Evolutionary conservation across 1,140 invertebrate species (phyloP).

Genomic region (Alviniconcha marisindica): DNA sequence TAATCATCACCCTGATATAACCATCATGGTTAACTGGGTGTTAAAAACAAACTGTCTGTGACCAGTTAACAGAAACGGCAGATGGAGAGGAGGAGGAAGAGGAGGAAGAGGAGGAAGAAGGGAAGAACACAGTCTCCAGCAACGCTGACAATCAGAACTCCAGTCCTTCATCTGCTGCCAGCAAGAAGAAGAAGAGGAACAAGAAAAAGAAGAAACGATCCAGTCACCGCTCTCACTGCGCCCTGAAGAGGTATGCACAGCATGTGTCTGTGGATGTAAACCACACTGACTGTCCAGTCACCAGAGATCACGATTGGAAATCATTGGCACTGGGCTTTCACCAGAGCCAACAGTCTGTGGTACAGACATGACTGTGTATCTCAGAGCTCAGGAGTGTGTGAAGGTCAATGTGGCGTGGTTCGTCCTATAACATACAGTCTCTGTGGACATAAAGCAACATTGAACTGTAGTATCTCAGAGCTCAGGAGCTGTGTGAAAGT

Average conservation of each 20-base stretch:
- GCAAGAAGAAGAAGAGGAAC: conserved; percentile 73
- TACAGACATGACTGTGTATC: neutral
- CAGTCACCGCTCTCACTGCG: conserved; percentile 79
- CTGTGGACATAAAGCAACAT: too few species aligned
- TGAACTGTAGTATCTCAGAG: too few species aligned
- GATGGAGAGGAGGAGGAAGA: conserved; percentile 79
- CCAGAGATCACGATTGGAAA: neutral
- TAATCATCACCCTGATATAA: neutral
- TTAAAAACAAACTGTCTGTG: too few species aligned
- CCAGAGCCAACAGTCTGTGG: neutral
- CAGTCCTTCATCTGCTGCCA: conserved; percentile 60
- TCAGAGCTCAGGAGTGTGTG: neutral
- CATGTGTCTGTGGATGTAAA: neutral
- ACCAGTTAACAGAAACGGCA: conserved; percentile 75
- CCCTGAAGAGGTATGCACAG: conserved; percentile 9
- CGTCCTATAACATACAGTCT: too few species aligned
- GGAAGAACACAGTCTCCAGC: conserved; percentile 80
- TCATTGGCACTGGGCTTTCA: neutral
- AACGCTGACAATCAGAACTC: conserved; percentile 49
- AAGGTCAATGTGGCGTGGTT: too few species aligned
- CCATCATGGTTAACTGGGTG: neutral
- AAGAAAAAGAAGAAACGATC: conserved; percentile 81
- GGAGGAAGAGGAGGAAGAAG: conserved; percentile 72
- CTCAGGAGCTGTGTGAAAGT: too few species aligned
- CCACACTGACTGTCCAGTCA: neutral